Evolutionary conservation across 2,113 vertebrate species (phyloP).

Genomic region (Pedionomus torquatus): DNA sequence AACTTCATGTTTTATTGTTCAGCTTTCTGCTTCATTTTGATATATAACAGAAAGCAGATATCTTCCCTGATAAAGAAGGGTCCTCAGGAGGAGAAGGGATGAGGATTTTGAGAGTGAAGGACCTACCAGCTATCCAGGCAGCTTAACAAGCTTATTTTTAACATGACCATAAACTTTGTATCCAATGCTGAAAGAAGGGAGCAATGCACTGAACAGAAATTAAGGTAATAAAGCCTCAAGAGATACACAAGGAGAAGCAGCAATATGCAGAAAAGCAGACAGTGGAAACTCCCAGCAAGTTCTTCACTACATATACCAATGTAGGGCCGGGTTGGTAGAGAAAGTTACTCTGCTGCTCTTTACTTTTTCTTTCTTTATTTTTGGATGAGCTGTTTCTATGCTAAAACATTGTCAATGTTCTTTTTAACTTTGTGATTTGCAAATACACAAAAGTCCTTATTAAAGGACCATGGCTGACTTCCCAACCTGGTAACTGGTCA

Average conservation of each 20-base stretch:
- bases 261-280: not conserved
- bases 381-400: not conserved
- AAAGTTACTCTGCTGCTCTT: not conserved
- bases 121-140: not conserved
- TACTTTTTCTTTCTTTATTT: not conserved
- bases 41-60: not conserved
- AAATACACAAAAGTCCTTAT: not conserved
- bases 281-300: not conserved
- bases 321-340: not conserved
- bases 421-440: not conserved
- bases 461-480: not conserved
- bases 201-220: not conserved
- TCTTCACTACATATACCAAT: not conserved
- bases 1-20: not conserved
- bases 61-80: not conserved
- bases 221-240: not conserved
- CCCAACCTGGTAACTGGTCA: not conserved
- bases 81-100: not conserved
- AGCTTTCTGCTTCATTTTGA: not conserved
- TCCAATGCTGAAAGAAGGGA: not conserved
- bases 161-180: not conserved
- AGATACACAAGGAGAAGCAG: not conserved
- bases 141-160: not conserved
- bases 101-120: not conserved
- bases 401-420: not conserved